Evolutionary conservation across 2,797 vertebrate genomes (phyloP).

Genomic region (Xenops minutus): DNA sequence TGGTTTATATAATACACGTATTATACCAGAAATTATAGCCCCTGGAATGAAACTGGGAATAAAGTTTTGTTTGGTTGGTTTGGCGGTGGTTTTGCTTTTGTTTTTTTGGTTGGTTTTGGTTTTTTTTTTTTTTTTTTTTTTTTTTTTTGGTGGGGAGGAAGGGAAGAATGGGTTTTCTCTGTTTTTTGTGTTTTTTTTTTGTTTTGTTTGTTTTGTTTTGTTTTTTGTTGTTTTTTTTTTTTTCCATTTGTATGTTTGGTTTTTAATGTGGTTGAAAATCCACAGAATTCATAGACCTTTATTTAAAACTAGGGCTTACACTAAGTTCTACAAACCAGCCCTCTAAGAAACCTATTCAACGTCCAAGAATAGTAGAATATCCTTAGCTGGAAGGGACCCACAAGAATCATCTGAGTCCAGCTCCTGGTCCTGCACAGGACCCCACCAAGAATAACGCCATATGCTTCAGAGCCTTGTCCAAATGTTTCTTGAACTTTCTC

Average conservation of each 20-base stretch:
- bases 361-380: neutral
- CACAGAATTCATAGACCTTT: neutral
- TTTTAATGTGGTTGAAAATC: neutral
- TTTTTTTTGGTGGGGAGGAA: no score
- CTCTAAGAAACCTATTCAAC: neutral
- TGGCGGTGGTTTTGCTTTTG: no score
- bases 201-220: no score
- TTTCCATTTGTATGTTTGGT: no score
- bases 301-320: neutral
- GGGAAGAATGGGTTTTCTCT: no score
- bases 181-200: no score
- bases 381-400: neutral
- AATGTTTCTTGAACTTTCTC: neutral
- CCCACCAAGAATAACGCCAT: neutral
- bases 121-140: no score
- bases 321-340: neutral
- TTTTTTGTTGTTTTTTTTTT: no score
- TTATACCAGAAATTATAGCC: neutral
- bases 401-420: neutral
- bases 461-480: rapidly evolving
- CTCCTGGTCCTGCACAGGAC: neutral
- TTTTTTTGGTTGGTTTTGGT: no score
- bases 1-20: neutral
- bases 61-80: neutral
- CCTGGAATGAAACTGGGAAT: neutral